Base-by-base conservation (phyloP, 2,797 vertebrate species). In the Cercopithecus petaurista region DNA sequence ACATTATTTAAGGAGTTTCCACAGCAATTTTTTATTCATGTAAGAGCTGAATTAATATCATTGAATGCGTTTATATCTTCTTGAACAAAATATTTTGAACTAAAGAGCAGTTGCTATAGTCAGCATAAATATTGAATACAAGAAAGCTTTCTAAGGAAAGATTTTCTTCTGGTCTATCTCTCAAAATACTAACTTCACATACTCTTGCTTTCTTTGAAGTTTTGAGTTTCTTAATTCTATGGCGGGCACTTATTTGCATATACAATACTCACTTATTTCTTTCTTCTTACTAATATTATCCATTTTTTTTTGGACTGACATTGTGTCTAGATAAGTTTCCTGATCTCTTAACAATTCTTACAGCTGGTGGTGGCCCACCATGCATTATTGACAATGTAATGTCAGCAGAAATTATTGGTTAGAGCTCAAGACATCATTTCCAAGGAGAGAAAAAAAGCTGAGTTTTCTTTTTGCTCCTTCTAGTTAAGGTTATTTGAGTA, bases 121-220 rank as follows among this genome's bases (percentile, higher is more conserved):
- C 5, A 4, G 14, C 70, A 10, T 57, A 57, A 57, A 15, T 72
- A 50, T 36, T 94, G 50, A 11, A 55, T 46, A 17, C 33, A 28
- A 88, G 15, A 75, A 4, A 57, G 2, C 13, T 72, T 90, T 80
- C 10, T 41, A 82, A 81, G 48, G 24, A 10, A 43, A 75, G 3
- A 73, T 2, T 55, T 87, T 88, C 46, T 55, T 95, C 57, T 77
- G 64, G 11, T 21, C 26, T 90, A 2, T 73, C 10, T 64, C 21
- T 36, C 6, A 59, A 41, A 43, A 57, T 48, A 21, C 0, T 28
- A 76, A 43, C 2, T 72, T 55, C 1, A 59, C 43, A 19, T 55
- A 92, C 0, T 64, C 22, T 92, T 87, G 1, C 30, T 85, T 95
- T 81, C 30, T 4, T 87, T 96, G 12, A 80, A 94, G 30, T 30